Base-by-base conservation (phyloP, 2,888 invertebrate species). In the Strigamia maritima region DNA sequence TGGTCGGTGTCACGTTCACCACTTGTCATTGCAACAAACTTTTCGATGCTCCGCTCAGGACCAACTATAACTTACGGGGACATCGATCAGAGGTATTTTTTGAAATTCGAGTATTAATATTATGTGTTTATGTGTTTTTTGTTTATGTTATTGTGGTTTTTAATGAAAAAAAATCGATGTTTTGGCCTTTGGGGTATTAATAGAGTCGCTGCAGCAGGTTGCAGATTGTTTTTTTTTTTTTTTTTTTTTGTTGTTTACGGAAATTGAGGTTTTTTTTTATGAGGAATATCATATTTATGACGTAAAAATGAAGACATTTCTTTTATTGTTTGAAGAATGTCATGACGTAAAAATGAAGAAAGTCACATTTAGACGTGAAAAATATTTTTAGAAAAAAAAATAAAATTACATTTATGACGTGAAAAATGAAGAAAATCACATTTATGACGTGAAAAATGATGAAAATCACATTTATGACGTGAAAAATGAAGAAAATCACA, bases 41-140 rank as follows among this genome's bases (percentile, higher is more conserved):
- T 82, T 84, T 82, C 49, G 86, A 87, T 28, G 82, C 93, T 85
- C 97, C 97, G 2, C 88, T 92, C 79, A 90, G 97, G 83, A 95
- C 96, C 83, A 98, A 98, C 88, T 98, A 97, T 88, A 98, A 98
- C 88, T 90, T 98, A 81, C 90, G 98, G 81, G 98, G 98, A 75
- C 98, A 98, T 87, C 90, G 97, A 85, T 94, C 96, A 82, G 96
- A 97, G 89, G 97, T 96, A 88, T 81, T 85, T 81, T 22, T 19
- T n/a, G n/a, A 12, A 16, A 19, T 2, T 26, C 44, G 44, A 44
- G 8, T 6, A 44, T 8, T 38, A 54, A 54, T 38, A 35, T 35
- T 16, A 16, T 14, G 49, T 44, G 24, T 49, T 77, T 44, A 49
- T 49, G 44, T 31, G 24, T 74, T 28, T 38, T 19, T 70, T 70